Base-by-base conservation (phyloP, 2,797 vertebrate genomes). In the Pristis pectinata region DNA sequence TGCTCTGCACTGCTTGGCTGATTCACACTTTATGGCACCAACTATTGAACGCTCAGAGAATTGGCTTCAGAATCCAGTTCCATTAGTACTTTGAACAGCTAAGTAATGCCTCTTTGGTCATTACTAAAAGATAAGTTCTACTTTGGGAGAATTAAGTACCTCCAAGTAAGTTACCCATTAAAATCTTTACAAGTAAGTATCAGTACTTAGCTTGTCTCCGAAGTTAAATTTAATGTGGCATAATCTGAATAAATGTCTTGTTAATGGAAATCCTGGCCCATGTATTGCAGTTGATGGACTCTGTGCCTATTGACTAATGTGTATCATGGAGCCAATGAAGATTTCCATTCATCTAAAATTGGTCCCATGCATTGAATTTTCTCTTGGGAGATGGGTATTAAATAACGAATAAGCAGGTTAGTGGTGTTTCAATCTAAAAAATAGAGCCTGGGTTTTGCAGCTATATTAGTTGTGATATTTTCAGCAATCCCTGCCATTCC, bases 211-310 rank as follows among this genome's bases (percentile, higher is more conserved):
- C 59, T 37, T 41, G 7, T 64, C 59, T 91, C 56, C n/a, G 19
- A 91, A 64, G 87, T 67, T 41, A 91, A 91, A 91, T 24, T 24
- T 91, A 61, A 41, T 67, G 87, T 67, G 87, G n/a, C 87, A 91
- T 34, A 37, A 64, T 61, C n/a, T 64, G 87, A 91, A 61, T 64
- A 91, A 91, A 64, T 91, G n/a, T 22, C 59, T 91, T 91, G 59
- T 91, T 67, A 67, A 91, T 64, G n/a, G 59, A 37, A 91, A 22
- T 41, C 37, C n/a, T 64, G 53, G 53, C n/a, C 87, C 19, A 10
- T 64, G n/a, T 61, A 91, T 91, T 91, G 6, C n/a, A 64, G n/a
- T 67, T 91, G 34, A 37, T 64, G 87, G 17, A 37, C 87, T 91
- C 19, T 64, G 30, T 34, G 6, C 59, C 59, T 10, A 27, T 7